Evolutionary conservation across 2,888 invertebrate genomes (phyloP), one percentile per base, ranked within the genome.

Genomic region (Andrena bucephala): DNA sequence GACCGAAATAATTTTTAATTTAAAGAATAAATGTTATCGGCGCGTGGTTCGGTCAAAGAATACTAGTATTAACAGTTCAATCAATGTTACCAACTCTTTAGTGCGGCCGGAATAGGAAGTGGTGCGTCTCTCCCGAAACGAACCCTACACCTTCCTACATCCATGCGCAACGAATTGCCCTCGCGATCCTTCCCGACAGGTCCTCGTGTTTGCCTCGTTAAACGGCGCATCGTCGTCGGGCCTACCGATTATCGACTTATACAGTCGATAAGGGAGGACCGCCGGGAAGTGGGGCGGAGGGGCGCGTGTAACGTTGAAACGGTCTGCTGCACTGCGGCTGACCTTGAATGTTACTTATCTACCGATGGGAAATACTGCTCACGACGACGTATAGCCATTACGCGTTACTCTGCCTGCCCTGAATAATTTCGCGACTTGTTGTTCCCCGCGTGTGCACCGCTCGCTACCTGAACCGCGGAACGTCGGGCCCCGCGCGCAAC

Each of bases 331-430:
- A 83, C 77, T 84, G 84, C 84, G 85, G 63, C 76, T 83, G 89
- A 88, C 89, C 89, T 87, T 88, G 89, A 84, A 81, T 72, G 80
- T 70, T 42, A 85, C 84, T 88, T 88, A 85, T 88, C 89, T 84
- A 89, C 87, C 27, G 87, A 88, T 84, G 89, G 85, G 89, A 89
- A 88, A 89, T 71, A 88, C 81, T 77, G 85, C 80, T 84, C 81
- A 69, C 81, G 81, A 81, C 77, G 81, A 16, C 42, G 42, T 42
- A 42, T 71, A 83, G 78, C 79, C 65, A 84, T 69, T 85, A 81
- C 88, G 84, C 79, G 83, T 79, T 87, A 74, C 77, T 77, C 83
- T 80, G 80, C 81, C 81, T 75, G 87, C 77, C 83, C 77, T 88
- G 89, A 88, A 89, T 88, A 88, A 88, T 89, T 88, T 89, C 83